phyloP scores from a whole-genome alignment of 2,888 invertebrate species.

The Lysandra bellargus region DNA sequence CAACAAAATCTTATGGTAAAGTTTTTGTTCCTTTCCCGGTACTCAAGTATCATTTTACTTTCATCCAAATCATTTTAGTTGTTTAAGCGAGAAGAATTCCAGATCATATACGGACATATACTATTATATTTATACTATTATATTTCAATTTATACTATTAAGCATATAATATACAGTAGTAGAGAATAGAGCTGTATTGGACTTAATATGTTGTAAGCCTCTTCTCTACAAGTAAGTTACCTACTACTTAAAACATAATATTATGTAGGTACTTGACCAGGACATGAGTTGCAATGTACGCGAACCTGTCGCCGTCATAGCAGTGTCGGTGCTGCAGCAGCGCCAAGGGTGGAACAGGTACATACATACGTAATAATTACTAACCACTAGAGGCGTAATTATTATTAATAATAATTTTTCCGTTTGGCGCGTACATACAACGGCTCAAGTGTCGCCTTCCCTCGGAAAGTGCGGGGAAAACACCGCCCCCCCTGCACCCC shows the following conservation, averaged over 20 bases:
- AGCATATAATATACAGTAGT: too few species aligned
- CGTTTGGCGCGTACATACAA: conserved; percentile 59
- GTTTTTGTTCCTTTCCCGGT: too few species aligned
- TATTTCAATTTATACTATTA: too few species aligned
- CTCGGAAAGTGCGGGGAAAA: conserved; percentile 65
- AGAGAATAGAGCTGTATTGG: too few species aligned
- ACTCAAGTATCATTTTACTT: too few species aligned
- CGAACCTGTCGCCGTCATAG: neutral
- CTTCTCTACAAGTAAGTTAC: neutral
- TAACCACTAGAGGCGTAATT: conserved; percentile 53
- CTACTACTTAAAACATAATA: neutral
- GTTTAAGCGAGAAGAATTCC: too few species aligned
- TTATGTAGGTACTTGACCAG: neutral
- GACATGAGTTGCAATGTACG: neutral
- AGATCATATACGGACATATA: too few species aligned
- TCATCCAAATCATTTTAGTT: too few species aligned
- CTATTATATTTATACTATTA: too few species aligned
- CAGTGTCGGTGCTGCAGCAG: neutral
- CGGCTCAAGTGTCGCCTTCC: conserved; percentile 62
- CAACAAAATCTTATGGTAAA: too few species aligned
- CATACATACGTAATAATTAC: conserved; percentile 45
- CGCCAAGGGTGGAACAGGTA: neutral
- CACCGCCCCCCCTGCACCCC: conserved; percentile 52
- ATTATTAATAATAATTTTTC: conserved; percentile 73
- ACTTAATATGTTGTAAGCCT: too few species aligned